Evolutionary conservation across 2,113 vertebrate species (phyloP), one percentile per base, ranked within the genome.

Genomic region (Neodontobutis hainanensis): DNA sequence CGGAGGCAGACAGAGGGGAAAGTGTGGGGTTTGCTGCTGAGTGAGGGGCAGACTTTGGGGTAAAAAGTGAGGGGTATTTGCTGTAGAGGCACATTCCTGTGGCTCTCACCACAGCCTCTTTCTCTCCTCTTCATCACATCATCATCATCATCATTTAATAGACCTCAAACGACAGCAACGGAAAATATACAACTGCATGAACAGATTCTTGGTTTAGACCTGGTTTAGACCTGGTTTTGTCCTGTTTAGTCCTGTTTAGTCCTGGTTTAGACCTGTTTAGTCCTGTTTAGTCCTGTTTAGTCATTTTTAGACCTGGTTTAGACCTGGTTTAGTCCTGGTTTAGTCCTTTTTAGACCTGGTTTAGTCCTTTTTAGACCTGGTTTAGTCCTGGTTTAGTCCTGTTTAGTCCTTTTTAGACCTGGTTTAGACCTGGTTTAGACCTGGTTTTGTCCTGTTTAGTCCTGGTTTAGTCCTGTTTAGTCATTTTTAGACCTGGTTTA

Each of bases 61-160:
- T 11, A 32, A 32, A 27, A 12, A 14, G 52, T 55, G 52, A 38
- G 36, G 19, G 19, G 52, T 38, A 55, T 55, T 14, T 55, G 52
- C 52, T 36, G 52, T 14, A 9, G 52, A 55, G 52, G 52, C 52
- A 55, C 34, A 55, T 55, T 55, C 52, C 12, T 55, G 52, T 55
- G 52, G 52, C 34, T 55, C 12, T 55, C 34, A 12, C 52, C 52
- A 8, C 52, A 55, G 52, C 35, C 52, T 38, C 51, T 11, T n/a
- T n/a, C 34, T 55, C 52, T 55, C 19, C 19, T 55, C 52, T 36
- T 55, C 52, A 55, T 55, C 34, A 55, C 34, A 14, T 36, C 52
- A 55, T 40, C 38, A 40, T 38, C 36, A 38, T 40, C 38, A 40
- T 55, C 52, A 55, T 55, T 55, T 36, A 55, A 4, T 32, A 36